Percentiles rank a stretch among this genome's conserved stretches.
Evolutionary conservation across 2,888 invertebrate genomes (phyloP).

Genomic region (Macrophya alboannulata): DNA sequence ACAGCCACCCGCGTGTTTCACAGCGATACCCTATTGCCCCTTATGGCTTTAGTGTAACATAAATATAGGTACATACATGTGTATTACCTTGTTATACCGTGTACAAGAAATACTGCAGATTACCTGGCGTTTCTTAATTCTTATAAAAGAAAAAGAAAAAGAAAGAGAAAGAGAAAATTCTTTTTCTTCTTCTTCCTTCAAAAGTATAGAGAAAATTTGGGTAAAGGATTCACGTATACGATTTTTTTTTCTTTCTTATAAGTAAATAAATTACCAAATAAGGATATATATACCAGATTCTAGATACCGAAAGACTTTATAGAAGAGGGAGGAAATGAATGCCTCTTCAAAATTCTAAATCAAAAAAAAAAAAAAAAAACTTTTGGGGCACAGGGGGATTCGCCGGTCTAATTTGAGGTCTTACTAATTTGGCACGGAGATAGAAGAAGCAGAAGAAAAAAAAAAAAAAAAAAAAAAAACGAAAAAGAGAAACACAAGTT

Average conservation of each 20-base stretch:
- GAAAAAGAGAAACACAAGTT: background rate
- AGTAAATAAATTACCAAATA: too few relatives aligned
- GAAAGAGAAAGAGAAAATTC: too few relatives aligned
- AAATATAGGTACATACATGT: background rate
- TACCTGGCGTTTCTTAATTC: too few relatives aligned
- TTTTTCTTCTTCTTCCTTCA: too few relatives aligned
- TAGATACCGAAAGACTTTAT: background rate
- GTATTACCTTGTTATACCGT: background rate
- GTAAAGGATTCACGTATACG: too few relatives aligned
- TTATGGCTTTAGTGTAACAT: background rate
- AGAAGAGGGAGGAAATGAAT: background rate
- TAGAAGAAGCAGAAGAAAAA: constrained; percentile 60
- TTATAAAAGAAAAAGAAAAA: too few relatives aligned
- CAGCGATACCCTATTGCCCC: constrained; percentile 38
- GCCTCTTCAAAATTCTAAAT: background rate
- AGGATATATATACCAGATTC: background rate
- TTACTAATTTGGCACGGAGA: constrained; percentile 71
- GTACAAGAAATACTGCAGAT: too few relatives aligned
- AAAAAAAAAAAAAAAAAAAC: constrained; percentile 46
- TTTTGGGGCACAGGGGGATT: constrained; percentile 63
- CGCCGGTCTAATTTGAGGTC: constrained; percentile 73
- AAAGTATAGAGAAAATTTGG: too few relatives aligned
- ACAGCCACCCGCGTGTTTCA: constrained; percentile 36
- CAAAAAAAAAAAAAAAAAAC: constrained; percentile 6
- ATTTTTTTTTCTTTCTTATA: too few relatives aligned